Conservation (phyloP, 2,888 invertebrate species). For the Dilophus febrilis region DNA sequence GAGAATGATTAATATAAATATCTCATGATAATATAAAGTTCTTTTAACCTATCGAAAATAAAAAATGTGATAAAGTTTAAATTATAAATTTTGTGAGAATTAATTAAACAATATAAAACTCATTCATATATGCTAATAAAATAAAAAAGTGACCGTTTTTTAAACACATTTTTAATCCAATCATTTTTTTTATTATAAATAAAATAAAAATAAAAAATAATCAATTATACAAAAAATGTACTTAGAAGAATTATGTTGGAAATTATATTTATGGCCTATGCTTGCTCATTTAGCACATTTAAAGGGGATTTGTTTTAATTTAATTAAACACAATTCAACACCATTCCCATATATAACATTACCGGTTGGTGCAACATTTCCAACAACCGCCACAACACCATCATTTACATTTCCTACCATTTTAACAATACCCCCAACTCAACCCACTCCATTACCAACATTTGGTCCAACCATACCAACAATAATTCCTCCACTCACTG, state of each 20-base stretch:
- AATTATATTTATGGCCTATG: conserved; percentile 26
- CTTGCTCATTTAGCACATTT: conserved; percentile 20
- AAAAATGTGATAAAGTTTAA: too few relatives aligned
- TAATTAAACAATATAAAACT: too few relatives aligned
- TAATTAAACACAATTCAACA: conserved; percentile 15
- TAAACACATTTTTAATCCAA: too few relatives aligned
- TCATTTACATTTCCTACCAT: background rate
- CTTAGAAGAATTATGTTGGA: conserved; percentile 23
- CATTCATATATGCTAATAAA: too few relatives aligned
- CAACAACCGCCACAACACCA: conserved; percentile 13
- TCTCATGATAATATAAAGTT: too few relatives aligned
- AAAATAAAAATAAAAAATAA: background rate
- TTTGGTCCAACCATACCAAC: too few relatives aligned
- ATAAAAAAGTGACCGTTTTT: too few relatives aligned
- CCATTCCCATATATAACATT: conserved; percentile 21
- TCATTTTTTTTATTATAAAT: background rate
- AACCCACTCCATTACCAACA: too few relatives aligned
- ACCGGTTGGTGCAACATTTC: conserved; percentile 16
- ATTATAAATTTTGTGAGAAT: too few relatives aligned
- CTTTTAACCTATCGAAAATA: too few relatives aligned
- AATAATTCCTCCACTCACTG: too few relatives aligned
- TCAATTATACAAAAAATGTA: conserved; percentile 13
- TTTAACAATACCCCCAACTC: background rate
- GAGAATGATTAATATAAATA: too few relatives aligned
- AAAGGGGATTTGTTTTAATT: conserved; percentile 23